phyloP scores from a whole-genome alignment of 2,888 invertebrate genomes.

The Tenthredo scrophulariae region DNA sequence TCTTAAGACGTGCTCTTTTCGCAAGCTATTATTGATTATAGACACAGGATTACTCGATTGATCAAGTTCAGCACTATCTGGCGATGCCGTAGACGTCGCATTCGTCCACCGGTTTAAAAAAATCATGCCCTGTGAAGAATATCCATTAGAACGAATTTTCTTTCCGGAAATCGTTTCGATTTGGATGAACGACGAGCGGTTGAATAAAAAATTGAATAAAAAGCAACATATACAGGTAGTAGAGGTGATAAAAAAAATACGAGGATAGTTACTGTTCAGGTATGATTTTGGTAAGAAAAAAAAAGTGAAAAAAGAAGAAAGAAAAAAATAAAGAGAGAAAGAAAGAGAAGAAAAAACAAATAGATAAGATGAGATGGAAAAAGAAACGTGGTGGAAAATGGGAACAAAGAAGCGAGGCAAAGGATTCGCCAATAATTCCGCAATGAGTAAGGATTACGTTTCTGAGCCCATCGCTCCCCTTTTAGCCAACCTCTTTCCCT shows the following conservation, averaged over 20 bases:
- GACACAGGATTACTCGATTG: background rate
- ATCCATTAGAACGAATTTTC: no score
- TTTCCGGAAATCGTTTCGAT: no score
- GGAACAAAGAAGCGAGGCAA: conserved; percentile 16
- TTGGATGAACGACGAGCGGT: no score
- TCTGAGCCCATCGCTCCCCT: conserved; percentile 52
- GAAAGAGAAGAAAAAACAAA: background rate
- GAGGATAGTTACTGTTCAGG: background rate
- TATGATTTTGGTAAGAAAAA: background rate
- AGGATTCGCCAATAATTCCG: conserved; percentile 52
- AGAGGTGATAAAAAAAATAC: background rate
- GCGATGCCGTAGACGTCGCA: no score
- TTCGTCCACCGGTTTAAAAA: no score
- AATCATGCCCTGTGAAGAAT: no score
- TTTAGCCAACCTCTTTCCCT: conserved; percentile 54
- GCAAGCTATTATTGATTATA: background rate
- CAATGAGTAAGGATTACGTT: conserved; percentile 45
- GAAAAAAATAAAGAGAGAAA: background rate
- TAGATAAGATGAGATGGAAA: background rate
- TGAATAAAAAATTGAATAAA: no score
- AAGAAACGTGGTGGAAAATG: conserved; percentile 16
- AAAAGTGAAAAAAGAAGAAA: background rate
- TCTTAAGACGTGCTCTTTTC: background rate
- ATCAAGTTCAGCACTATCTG: background rate
- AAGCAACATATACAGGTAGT: no score